Percentiles rank a stretch among this genome's conserved stretches.
These are phyloP conservation scores for Hydrochoerus hydrochaeris DNA, from an alignment of 2,113 vertebrate species.

Conservation along the genomic window DNA sequence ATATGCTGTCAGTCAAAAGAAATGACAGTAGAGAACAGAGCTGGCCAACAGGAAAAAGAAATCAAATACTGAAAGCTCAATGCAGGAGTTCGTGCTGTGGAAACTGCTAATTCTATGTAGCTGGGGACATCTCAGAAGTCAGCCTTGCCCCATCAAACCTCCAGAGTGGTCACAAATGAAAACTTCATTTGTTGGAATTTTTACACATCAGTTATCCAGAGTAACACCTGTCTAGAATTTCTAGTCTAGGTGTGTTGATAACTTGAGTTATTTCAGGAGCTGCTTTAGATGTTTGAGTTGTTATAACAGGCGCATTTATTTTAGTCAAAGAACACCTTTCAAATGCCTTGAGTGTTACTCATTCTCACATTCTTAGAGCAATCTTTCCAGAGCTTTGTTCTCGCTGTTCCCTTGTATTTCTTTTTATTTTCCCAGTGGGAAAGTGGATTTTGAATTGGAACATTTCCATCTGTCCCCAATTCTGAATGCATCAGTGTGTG, in stretches of 20 bases:
- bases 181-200: neutral
- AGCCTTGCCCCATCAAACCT: neutral
- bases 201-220: neutral
- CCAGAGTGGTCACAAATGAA: neutral
- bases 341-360: neutral
- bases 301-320: neutral
- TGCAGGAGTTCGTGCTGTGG: fast-evolving
- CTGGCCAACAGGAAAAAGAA: neutral
- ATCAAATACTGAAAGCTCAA: neutral
- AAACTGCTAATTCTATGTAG: neutral
- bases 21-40: fast-evolving
- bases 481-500: neutral
- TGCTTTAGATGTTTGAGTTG: neutral
- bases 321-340: neutral
- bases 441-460: neutral
- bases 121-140: neutral
- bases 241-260: neutral
- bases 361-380: neutral
- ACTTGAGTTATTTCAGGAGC: neutral
- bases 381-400: neutral
- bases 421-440: neutral
- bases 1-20: neutral
- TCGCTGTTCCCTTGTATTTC: neutral
- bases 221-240: neutral
- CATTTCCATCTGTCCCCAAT: neutral